Evolutionary conservation across 2,113 vertebrate species (phyloP).

Genomic region (Cottus gobio): DNA sequence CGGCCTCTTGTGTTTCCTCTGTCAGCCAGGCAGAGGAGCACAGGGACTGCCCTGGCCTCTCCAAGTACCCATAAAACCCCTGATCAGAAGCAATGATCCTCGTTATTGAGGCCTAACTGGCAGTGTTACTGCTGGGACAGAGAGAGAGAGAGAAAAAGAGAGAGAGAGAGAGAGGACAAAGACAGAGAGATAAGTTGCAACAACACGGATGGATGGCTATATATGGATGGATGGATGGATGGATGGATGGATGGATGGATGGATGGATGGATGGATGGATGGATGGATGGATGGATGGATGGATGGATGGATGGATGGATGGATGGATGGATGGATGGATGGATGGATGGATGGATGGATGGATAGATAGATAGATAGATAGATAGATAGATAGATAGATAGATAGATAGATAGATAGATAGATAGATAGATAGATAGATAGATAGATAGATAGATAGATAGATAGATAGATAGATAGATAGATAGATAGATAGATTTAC

Average conservation of each 20-base stretch:
- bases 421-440: constrained; percentile 27
- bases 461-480: no score
- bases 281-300: neutral
- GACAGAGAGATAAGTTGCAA: neutral
- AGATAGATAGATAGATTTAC: no score
- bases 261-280: neutral
- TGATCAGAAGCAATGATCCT: constrained; percentile 62
- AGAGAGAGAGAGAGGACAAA: neutral
- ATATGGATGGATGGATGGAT: neutral
- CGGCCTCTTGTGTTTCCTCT: constrained; percentile 15
- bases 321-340: neutral
- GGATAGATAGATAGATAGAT: neutral
- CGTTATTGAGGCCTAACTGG: constrained; percentile 60
- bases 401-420: constrained; percentile 3
- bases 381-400: neutral
- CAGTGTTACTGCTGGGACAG: constrained; percentile 12
- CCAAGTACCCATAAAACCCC: constrained; percentile 63
- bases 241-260: neutral
- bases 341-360: constrained; percentile 24
- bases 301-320: neutral
- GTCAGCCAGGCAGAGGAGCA: constrained; percentile 32
- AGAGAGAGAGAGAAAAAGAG: neutral
- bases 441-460: no score
- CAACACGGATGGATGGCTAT: neutral
- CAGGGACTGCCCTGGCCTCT: constrained; percentile 42